A percentile compares a stretch with the other conserved stretches of the same genome.
Conservation (phyloP, 1,140 invertebrate species). For the Diorhabda elongata region DNA sequence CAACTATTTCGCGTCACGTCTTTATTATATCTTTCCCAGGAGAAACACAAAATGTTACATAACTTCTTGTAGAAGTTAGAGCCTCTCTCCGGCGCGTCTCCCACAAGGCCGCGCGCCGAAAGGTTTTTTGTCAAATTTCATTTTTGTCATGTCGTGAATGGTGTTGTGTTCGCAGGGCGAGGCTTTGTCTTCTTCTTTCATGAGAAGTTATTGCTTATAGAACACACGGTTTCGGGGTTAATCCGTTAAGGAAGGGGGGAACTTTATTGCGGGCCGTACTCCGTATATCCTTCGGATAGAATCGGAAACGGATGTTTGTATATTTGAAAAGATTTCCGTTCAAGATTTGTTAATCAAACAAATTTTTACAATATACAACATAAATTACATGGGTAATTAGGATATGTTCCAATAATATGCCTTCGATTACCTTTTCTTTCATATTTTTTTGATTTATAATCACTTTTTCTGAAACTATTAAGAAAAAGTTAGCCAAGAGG, state of each 20-base stretch:
- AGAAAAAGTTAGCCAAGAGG: no score
- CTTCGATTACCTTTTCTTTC: no score
- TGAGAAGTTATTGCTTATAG: conserved; percentile 2
- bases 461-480: no score
- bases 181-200: conserved; percentile 1
- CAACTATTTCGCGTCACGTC: conserved; percentile 42
- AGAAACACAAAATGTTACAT: conserved; percentile 42
- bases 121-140: conserved; percentile 2
- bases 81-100: conserved; percentile 25
- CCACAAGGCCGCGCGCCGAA: not conserved
- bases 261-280: not conserved
- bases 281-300: not conserved
- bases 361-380: no score
- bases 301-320: not conserved
- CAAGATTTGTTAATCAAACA: no score
- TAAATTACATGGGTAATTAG: no score
- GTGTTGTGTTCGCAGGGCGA: not conserved
- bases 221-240: not conserved
- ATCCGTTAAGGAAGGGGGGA: not conserved
- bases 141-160: conserved; percentile 2
- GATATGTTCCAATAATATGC: no score
- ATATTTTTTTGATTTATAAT: no score
- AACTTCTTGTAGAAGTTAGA: conserved; percentile 44
- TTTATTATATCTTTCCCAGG: conserved; percentile 44
- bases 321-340: not conserved